Percentiles rank a stretch among this genome's conserved stretches.
Conservation (phyloP, 1,140 invertebrate species). For the Liolophura sinensis region DNA sequence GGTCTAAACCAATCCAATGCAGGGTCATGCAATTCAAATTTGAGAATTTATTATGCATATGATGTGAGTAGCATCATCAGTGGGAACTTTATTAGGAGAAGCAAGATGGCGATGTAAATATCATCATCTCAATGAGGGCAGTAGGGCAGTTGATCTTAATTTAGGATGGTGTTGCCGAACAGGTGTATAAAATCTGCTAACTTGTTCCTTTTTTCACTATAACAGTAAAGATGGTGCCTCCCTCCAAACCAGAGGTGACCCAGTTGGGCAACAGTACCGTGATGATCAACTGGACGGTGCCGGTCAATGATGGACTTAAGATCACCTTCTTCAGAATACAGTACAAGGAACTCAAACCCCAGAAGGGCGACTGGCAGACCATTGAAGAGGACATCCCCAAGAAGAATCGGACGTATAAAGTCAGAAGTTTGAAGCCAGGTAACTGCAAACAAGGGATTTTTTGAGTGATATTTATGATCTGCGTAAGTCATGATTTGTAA, state of each 20-base stretch:
- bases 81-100: too few relatives aligned
- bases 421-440: slow-evolving; percentile 74
- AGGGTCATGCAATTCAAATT: too few relatives aligned
- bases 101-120: too few relatives aligned
- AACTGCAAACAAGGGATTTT: slow-evolving; percentile 25
- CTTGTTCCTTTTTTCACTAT: slow-evolving; percentile 18
- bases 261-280: slow-evolving; percentile 86
- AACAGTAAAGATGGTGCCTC: slow-evolving; percentile 78
- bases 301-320: slow-evolving; percentile 73
- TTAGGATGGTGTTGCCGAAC: too few relatives aligned
- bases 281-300: slow-evolving; percentile 87
- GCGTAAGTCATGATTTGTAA: too few relatives aligned
- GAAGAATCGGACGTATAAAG: slow-evolving; percentile 75
- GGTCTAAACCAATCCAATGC: too few relatives aligned
- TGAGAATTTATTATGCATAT: too few relatives aligned
- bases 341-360: slow-evolving; percentile 70
- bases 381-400: slow-evolving; percentile 78
- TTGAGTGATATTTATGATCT: too few relatives aligned
- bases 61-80: too few relatives aligned
- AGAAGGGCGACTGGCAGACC: slow-evolving; percentile 72
- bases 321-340: slow-evolving; percentile 92
- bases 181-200: too few relatives aligned
- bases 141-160: too few relatives aligned
- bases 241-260: slow-evolving; percentile 81
- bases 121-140: too few relatives aligned